Base-by-base conservation (phyloP, 2,888 invertebrate species). In the Emmelina monodactyla region DNA sequence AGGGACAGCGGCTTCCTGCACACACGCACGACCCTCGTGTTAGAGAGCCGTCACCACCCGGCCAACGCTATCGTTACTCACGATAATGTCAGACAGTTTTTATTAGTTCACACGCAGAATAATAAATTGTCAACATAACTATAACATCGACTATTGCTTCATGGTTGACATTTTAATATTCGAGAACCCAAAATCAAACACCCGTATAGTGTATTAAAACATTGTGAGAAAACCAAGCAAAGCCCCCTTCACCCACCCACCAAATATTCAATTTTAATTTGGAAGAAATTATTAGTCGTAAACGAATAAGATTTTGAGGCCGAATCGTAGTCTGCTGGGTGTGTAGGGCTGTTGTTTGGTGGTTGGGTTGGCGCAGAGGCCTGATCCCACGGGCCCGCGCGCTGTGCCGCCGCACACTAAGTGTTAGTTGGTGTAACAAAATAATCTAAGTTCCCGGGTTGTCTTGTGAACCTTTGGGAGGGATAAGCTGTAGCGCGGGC, bases 211-310 rank as follows among this genome's bases (percentile, higher is more conserved):
- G n/a, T n/a, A n/a, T n/a, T n/a, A n/a, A n/a, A n/a, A n/a, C n/a
- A n/a, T n/a, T n/a, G n/a, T n/a, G n/a, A n/a, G n/a, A n/a, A n/a
- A n/a, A 81, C 81, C 81, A 81, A 81, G 81, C 81, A 79, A 81
- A 81, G 81, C 81, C 80, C 76, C 79, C 72, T 76, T 73, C 78
- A 78, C 80, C 81, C 81, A 81, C 70, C 81, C 81, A 81, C 81
- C 81, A 81, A 81, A 78, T 65, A 51, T 50, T 55, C 49, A 57
- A 16, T 43, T 41, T 53, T 38, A 71, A 70, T 72, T 69, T 71
- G 52, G 58, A 63, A 62, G 49, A 46, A 28, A 28, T 39, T 22
- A 32, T 43, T 38, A 32, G 19, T 11, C 25, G 25, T 25, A 25
- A 25, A 34, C 33, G 25, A 14, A 34, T 35, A 34, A 39, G 38